Evolutionary conservation across 1,140 invertebrate genomes (phyloP).

Genomic region (Palaemon carinicauda): DNA sequence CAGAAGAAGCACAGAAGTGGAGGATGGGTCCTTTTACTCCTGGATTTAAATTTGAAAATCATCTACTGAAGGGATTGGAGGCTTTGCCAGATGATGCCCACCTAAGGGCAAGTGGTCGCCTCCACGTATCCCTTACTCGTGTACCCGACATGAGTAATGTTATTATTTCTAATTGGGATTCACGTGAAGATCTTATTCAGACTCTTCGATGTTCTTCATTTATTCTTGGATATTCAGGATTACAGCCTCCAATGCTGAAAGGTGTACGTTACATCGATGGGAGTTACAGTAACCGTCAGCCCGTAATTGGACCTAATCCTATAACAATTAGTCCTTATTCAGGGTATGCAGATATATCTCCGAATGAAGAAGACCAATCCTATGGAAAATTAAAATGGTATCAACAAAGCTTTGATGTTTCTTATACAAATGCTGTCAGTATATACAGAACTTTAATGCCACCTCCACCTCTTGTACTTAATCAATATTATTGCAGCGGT

Average conservation of each 20-base stretch:
- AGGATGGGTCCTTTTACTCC: constrained; percentile 94
- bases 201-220: constrained; percentile 92
- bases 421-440: constrained; percentile 33
- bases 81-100: constrained; percentile 92
- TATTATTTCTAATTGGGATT: constrained; percentile 89
- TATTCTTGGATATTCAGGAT: constrained; percentile 93
- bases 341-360: constrained; percentile 97
- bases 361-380: constrained; percentile 73
- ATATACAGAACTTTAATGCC: constrained; percentile 49
- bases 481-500: constrained; percentile 35
- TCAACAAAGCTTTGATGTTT: constrained; percentile 5
- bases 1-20: constrained; percentile 83
- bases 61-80: constrained; percentile 81
- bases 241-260: constrained; percentile 87
- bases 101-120: constrained; percentile 83
- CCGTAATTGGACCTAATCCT: constrained; percentile 80
- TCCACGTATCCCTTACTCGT: constrained; percentile 93
- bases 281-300: constrained; percentile 94
- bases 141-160: constrained; percentile 94
- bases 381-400: constrained; percentile 19
- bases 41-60: constrained; percentile 88
- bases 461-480: constrained; percentile 17
- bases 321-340: constrained; percentile 97
- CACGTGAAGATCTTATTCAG: constrained; percentile 89
- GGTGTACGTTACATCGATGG: constrained; percentile 96